Evolutionary conservation across 2,113 vertebrate species (phyloP), one percentile per base, ranked within the genome.

Genomic region (Calyptomena viridis): DNA sequence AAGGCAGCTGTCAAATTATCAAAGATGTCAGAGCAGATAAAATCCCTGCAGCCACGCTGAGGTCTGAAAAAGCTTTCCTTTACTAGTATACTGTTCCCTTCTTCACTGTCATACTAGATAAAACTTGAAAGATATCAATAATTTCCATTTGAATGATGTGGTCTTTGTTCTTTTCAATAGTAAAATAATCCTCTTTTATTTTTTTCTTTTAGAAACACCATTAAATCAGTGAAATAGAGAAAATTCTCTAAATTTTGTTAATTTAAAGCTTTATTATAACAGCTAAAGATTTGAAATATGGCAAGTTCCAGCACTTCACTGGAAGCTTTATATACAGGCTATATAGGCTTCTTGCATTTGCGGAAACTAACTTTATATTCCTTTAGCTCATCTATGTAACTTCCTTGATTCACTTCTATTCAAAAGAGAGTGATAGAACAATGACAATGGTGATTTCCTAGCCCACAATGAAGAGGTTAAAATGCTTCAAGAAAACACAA

Each of bases 321-420:
- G 50, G 55, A 91, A 90, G 55, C 58, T 50, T 89, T 72, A 68
- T n/a, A 62, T 25, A 81, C 73, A 28, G 33, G 11, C 33, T 83
- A 47, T 33, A 39, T 21, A 68, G 60, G 8, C 44, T 84, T 96
- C 87, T 84, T 94, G 39, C 37, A 84, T 64, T 92, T 63, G 8
- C 67, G 39, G 31, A 68, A 95, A 84, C 37, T 19, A 94, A 62
- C 37, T 85, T 50, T 78, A 33, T 74, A 63, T 85, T 31, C 78
- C 93, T 88, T 87, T 87, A 93, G 50, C n/a, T 89, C 59, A 83
- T 64, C n/a, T 60, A 78, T 71, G 84, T 87, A 86, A 77, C 16
- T 84, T 94, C n/a, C 75, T 83, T 93, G 72, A 93, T 97, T 95
- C 63, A 14, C 73, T 76, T 97, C 97, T 95, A n/a, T 97, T 60